A percentile compares a stretch with the other conserved stretches of the same genome.
Evolutionary conservation across 1,140 invertebrate species (phyloP).

Genomic region (Philotrypesis tridentata): DNA sequence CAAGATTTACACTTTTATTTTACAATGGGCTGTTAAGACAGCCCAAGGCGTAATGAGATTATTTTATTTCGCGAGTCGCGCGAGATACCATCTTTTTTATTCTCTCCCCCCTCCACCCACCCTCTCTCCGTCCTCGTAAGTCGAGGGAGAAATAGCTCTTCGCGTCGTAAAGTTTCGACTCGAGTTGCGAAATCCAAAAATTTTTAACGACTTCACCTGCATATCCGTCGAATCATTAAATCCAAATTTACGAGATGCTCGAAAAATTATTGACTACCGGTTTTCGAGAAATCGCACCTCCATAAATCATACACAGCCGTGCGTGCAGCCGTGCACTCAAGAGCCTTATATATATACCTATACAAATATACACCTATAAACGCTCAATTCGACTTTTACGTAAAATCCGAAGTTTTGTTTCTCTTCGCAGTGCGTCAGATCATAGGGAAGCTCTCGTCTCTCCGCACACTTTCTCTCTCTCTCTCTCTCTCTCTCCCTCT

Average conservation of each 20-base stretch:
- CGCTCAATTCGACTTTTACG: too few species aligned
- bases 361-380: background rate
- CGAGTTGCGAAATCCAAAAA: background rate
- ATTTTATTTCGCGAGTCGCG: background rate
- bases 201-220: background rate
- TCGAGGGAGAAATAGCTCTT: too few species aligned
- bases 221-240: background rate
- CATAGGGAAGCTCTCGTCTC: background rate
- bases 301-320: conserved; percentile 11
- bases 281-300: background rate
- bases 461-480: background rate
- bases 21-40: background rate
- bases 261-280: conserved; percentile 20
- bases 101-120: too few species aligned
- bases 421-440: background rate
- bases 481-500: background rate
- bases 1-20: conserved; percentile 7
- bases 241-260: background rate
- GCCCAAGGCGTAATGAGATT: background rate
- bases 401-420: too few species aligned
- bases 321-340: background rate
- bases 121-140: too few species aligned
- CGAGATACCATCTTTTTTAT: too few species aligned
- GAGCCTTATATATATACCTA: too few species aligned
- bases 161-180: background rate